Evolutionary conservation across 2,888 invertebrate genomes (phyloP).

Genomic region (Lamproptera curius): DNA sequence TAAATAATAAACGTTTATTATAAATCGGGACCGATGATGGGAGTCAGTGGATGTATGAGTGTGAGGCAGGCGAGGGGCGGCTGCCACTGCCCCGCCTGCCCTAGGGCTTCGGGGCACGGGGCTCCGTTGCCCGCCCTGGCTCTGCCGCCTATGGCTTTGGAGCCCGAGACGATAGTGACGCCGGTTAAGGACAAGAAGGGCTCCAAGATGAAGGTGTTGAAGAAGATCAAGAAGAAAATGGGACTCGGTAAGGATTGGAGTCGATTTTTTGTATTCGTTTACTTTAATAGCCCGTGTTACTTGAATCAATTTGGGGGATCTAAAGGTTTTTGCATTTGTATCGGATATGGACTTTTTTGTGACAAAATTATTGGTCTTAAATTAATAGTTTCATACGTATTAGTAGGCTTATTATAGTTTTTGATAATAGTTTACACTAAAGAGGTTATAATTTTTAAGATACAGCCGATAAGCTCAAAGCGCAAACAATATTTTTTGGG

Average conservation of each 20-base stretch:
- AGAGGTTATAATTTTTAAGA: too few species aligned
- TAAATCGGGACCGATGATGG: conserved; percentile 62
- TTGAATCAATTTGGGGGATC: too few species aligned
- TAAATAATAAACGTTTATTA: conserved; percentile 11
- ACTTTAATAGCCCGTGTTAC: too few species aligned
- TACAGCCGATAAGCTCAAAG: too few species aligned
- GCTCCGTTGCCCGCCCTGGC: conserved; percentile 63
- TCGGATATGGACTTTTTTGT: too few species aligned
- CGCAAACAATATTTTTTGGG: too few species aligned
- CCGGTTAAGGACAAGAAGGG: conserved; percentile 70
- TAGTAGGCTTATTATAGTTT: too few species aligned
- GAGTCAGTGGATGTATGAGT: conserved; percentile 78
- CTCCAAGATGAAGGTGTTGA: conserved; percentile 91
- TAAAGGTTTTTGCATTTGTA: too few species aligned
- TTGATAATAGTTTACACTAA: too few species aligned
- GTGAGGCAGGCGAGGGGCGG: conserved; percentile 75
- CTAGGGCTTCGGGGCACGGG: conserved; percentile 61
- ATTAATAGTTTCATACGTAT: too few species aligned
- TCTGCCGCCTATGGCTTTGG: conserved; percentile 67
- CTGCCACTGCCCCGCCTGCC: conserved; percentile 76
- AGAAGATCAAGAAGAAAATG: conserved; percentile 92
- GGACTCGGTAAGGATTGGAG: conserved; percentile 88
- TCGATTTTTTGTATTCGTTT: too few species aligned
- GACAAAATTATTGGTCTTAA: too few species aligned
- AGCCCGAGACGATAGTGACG: conserved; percentile 61